Conservation (phyloP, 2,888 invertebrate species). For the Ophioninae sp. region DNA sequence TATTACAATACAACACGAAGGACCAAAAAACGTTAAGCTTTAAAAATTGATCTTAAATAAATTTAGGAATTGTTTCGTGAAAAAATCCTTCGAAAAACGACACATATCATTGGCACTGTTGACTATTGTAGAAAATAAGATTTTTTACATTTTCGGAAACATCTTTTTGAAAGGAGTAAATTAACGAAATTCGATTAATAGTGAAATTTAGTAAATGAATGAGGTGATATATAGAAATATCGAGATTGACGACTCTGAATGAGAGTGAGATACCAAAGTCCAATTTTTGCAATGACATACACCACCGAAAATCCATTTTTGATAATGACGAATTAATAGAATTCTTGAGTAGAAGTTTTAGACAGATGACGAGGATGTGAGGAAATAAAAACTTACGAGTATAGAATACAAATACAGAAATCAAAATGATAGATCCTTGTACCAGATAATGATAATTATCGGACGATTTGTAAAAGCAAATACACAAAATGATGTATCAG, state of each 20-base stretch:
- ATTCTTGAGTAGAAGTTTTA: slow-evolving; percentile 6
- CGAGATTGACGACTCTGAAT: neutral
- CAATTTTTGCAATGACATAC: slow-evolving; percentile 11
- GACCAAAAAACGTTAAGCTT: neutral
- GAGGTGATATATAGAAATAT: too few species aligned
- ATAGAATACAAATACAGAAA: slow-evolving; percentile 59
- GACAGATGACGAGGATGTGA: slow-evolving; percentile 1
- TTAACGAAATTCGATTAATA: too few species aligned
- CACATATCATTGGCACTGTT: too few species aligned
- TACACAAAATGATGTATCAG: slow-evolving; percentile 24
- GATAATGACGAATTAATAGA: neutral
- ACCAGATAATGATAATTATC: slow-evolving; percentile 55
- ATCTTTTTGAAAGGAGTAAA: too few species aligned
- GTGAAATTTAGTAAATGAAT: too few species aligned
- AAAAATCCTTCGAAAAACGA: neutral
- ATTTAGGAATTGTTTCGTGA: neutral
- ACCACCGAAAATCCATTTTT: neutral
- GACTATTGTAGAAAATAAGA: too few species aligned
- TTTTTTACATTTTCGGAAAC: too few species aligned
- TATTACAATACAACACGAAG: neutral
- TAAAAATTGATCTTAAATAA: neutral
- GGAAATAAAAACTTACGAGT: slow-evolving; percentile 47
- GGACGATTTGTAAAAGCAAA: slow-evolving; percentile 35
- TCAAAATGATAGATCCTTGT: slow-evolving; percentile 60
- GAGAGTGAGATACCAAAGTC: slow-evolving; percentile 3